Percentiles rank a stretch among this genome's conserved stretches.
Evolutionary conservation across 2,797 vertebrate genomes (phyloP).

Genomic region (Novumbra hubbsi): DNA sequence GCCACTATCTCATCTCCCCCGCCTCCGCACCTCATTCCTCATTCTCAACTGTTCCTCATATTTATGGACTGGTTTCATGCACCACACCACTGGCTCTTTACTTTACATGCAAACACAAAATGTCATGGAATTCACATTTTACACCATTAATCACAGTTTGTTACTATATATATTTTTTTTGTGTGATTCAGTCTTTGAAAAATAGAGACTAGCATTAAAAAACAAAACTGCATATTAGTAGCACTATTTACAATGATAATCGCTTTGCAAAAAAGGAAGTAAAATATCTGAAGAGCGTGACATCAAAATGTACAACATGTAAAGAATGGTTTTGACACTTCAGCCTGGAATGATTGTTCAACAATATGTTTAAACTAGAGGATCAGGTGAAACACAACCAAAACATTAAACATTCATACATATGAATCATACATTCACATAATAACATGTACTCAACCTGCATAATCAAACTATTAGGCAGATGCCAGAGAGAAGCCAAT

Average conservation of each 20-base stretch:
- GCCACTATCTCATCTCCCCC: constrained; percentile 59
- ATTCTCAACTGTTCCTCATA: constrained; percentile 62
- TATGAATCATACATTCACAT: constrained; percentile 20
- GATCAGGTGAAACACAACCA: constrained; percentile 21
- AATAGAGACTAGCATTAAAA: constrained; percentile 11
- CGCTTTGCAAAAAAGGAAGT: not conserved
- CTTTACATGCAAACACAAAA: constrained; percentile 42
- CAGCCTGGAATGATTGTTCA: not conserved
- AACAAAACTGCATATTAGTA: constrained; percentile 31
- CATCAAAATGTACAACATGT: not conserved
- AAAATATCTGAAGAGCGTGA: not conserved
- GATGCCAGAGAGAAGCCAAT: constrained; percentile 39
- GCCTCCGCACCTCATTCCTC: constrained; percentile 57
- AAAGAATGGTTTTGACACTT: not conserved
- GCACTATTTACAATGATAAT: constrained; percentile 9
- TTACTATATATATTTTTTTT: constrained; percentile 12
- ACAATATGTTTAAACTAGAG: constrained; percentile 7
- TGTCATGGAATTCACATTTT: constrained; percentile 33
- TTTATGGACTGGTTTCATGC: constrained; percentile 55
- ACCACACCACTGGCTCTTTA: constrained; percentile 46
- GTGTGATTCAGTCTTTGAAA: constrained; percentile 4
- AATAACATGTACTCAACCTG: constrained; percentile 35
- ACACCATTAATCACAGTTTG: constrained; percentile 44
- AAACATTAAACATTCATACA: constrained; percentile 20
- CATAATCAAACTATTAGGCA: constrained; percentile 40